phyloP scores from a whole-genome alignment of 2,888 invertebrate species.

The Hipparchia semele region DNA sequence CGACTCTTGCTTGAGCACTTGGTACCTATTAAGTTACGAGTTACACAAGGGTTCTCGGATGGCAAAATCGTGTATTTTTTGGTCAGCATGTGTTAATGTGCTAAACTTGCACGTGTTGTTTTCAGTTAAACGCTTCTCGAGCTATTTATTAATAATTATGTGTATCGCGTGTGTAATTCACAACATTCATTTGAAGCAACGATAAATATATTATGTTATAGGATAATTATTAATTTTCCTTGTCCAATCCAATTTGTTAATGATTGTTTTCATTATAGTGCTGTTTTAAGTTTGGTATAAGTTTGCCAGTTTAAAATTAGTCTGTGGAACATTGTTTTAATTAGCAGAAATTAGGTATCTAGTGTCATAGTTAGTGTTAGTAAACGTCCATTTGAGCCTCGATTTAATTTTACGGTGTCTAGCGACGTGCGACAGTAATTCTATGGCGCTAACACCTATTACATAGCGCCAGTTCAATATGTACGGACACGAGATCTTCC shows the following conservation, averaged over 20 bases:
- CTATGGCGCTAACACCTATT: no score
- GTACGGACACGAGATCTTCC: no score
- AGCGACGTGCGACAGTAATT: no score
- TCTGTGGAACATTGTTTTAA: neutral
- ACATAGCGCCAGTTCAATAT: no score
- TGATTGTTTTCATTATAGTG: neutral
- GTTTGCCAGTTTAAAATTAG: neutral
- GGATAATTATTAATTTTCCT: slow-evolving; percentile 10
- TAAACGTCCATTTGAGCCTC: no score
- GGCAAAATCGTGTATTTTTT: neutral
- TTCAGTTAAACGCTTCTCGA: neutral
- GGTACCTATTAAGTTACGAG: neutral
- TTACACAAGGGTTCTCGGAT: slow-evolving; percentile 1
- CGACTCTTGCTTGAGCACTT: slow-evolving; percentile 5
- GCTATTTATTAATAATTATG: neutral
- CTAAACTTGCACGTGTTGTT: slow-evolving; percentile 11
- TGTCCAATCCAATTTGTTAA: slow-evolving; percentile 2
- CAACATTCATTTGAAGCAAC: neutral
- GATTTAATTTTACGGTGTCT: no score
- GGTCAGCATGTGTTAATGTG: slow-evolving; percentile 4
- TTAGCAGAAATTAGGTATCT: neutral
- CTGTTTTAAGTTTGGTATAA: neutral
- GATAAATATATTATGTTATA: neutral
- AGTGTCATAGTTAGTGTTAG: neutral
- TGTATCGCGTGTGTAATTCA: no score